phyloP scores from a whole-genome alignment of 2,888 invertebrate genomes.

The Drosophila lutescens region DNA sequence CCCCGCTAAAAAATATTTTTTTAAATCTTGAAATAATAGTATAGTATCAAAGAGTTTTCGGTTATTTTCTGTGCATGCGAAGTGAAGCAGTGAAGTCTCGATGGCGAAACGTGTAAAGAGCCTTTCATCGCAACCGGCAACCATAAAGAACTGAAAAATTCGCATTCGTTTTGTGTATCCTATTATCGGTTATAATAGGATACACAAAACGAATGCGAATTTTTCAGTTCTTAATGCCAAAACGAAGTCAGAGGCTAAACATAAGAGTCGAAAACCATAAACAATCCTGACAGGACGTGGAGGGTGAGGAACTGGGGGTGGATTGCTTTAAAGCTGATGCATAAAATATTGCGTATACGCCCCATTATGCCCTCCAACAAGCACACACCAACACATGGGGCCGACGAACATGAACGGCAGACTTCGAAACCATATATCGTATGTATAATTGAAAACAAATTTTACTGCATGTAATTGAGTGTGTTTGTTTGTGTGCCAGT shows the following conservation, averaged over 20 bases:
- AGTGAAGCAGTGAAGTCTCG: not conserved
- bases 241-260: constrained; percentile 21
- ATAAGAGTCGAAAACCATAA: constrained; percentile 22
- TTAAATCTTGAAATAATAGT: too few relatives aligned
- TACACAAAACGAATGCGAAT: constrained; percentile 23
- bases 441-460: constrained; percentile 79
- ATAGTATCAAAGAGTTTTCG: too few relatives aligned
- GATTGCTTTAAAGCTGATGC: constrained; percentile 43
- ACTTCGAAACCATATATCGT: constrained; percentile 52
- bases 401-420: constrained; percentile 14
- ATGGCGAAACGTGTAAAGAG: not conserved
- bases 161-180: too few relatives aligned
- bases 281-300: constrained; percentile 24
- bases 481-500: constrained; percentile 41
- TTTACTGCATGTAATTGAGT: constrained; percentile 72
- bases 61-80: not conserved
- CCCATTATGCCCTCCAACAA: constrained; percentile 45
- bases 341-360: constrained; percentile 72
- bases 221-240: constrained; percentile 31
- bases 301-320: constrained; percentile 5
- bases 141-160: too few relatives aligned
- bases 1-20: too few relatives aligned
- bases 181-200: too few relatives aligned
- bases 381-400: not conserved
- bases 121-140: constrained; percentile 16